A percentile compares a stretch with the other conserved stretches of the same genome.
phyloP scores from a whole-genome alignment of 2,888 invertebrate genomes.

The Tolmerus cingulatus region DNA sequence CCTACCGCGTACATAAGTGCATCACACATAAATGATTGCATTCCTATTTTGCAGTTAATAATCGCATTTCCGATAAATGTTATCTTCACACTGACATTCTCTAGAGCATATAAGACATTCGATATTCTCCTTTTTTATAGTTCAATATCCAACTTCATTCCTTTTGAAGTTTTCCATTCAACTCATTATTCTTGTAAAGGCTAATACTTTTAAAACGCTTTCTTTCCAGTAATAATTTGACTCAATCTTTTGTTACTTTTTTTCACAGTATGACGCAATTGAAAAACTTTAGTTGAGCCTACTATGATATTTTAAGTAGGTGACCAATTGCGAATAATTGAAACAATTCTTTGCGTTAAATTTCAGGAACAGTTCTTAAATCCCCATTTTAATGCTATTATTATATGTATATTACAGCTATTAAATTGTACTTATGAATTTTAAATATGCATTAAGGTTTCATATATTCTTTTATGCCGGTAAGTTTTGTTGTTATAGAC shows the following conservation, averaged over 20 bases:
- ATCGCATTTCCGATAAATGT: not conserved
- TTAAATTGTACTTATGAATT: no score
- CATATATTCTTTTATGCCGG: no score
- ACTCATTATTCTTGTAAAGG: not conserved
- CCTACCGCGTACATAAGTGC: no score
- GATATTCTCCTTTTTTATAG: not conserved
- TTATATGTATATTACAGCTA: no score
- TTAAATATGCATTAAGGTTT: no score
- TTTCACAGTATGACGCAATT: not conserved
- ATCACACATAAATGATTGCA: not conserved
- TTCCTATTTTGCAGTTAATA: not conserved
- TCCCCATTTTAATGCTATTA: no score
- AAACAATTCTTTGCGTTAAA: no score
- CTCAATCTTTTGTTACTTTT: not conserved
- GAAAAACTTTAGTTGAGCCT: not conserved
- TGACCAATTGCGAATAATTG: no score
- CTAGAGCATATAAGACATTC: not conserved
- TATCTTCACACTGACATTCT: not conserved
- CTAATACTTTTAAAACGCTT: not conserved
- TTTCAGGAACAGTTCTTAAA: no score
- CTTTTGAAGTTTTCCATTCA: not conserved
- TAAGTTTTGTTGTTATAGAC: no score
- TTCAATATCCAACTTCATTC: not conserved
- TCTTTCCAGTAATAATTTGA: not conserved
- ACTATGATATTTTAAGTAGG: no score